Percentiles rank a stretch among this genome's conserved stretches.
These are phyloP conservation scores for Phasia obesa DNA, from an alignment of 2,888 invertebrate genomes.

Conservation along the genomic window DNA sequence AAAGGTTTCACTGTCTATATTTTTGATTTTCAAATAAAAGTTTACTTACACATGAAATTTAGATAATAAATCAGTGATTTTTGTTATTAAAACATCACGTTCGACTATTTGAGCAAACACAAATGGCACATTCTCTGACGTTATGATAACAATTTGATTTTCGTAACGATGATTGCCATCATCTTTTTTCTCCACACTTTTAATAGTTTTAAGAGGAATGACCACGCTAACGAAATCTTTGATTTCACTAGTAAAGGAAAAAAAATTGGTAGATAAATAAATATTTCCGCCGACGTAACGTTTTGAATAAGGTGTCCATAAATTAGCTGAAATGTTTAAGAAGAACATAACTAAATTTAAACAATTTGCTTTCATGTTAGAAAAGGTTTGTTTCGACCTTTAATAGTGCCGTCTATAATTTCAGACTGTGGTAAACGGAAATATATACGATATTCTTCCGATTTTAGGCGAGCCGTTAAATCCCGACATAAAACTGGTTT, in stretches of 20 bases:
- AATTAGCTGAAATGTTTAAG: conserved; percentile 81
- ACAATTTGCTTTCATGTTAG: too few species aligned
- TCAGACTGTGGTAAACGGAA: conserved; percentile 94
- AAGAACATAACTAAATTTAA: background rate
- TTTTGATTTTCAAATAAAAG: background rate
- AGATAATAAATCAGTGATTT: conserved; percentile 93
- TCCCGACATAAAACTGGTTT: conserved; percentile 97
- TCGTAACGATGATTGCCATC: conserved; percentile 81
- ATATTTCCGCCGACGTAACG: conserved; percentile 93
- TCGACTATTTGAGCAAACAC: conserved; percentile 94
- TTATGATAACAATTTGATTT: conserved; percentile 88
- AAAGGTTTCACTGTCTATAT: too few species aligned
- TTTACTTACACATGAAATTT: conserved; percentile 83
- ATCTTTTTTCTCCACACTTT: conserved; percentile 83
- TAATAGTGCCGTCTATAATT: conserved; percentile 96
- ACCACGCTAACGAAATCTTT: conserved; percentile 91
- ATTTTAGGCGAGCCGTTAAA: conserved; percentile 96
- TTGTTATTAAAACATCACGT: conserved; percentile 93
- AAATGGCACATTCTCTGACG: conserved; percentile 91
- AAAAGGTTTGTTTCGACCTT: too few species aligned
- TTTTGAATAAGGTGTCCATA: conserved; percentile 98
- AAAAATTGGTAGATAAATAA: conserved; percentile 95
- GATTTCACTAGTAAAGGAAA: conserved; percentile 98
- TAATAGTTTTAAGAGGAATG: conserved; percentile 92
- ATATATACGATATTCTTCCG: conserved; percentile 93